A percentile compares a stretch with the other conserved stretches of the same genome.
Evolutionary conservation across 30 jellyfish, hydroid and myxozoan species (phyloP).

Genomic region (Chironex yamaguchii): DNA sequence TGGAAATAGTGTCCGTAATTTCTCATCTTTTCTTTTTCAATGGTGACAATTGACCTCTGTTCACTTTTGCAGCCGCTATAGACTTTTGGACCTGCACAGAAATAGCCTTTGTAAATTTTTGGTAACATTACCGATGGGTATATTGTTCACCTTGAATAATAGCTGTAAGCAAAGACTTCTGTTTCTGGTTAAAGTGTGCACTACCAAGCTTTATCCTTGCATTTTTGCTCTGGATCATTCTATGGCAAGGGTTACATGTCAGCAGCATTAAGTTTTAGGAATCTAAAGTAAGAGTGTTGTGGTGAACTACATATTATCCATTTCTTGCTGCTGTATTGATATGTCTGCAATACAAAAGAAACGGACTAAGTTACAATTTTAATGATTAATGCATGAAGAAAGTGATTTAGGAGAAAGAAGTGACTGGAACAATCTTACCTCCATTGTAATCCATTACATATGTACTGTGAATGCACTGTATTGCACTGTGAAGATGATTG

Average conservation of each 20-base stretch:
- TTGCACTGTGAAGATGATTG: too few relatives aligned
- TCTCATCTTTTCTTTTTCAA: conserved; percentile 21
- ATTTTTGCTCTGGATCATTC: neutral
- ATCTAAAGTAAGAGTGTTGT: neutral
- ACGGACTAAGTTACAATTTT: too few relatives aligned
- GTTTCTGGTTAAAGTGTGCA: conserved; percentile 9
- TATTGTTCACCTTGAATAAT: conserved; percentile 32
- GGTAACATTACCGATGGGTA: conserved; percentile 41
- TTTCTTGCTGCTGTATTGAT: neutral
- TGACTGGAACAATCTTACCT: too few relatives aligned
- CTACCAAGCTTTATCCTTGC: conserved; percentile 49
- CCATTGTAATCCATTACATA: too few relatives aligned
- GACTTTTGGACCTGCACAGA: conserved; percentile 3
- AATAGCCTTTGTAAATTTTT: conserved; percentile 46
- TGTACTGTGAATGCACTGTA: too few relatives aligned
- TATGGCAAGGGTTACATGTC: conserved; percentile 4
- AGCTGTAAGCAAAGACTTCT: conserved; percentile 10
- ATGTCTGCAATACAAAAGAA: neutral
- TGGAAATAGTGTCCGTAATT: conserved; percentile 46
- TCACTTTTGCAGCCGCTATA: neutral
- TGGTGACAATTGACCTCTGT: conserved; percentile 12
- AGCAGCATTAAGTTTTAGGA: conserved; percentile 19
- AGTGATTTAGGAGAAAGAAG: neutral
- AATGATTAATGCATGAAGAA: neutral
- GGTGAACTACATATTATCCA: neutral